Evolutionary conservation across 2,113 vertebrate genomes (phyloP).

Genomic region (Tetraodon nigroviridis): DNA sequence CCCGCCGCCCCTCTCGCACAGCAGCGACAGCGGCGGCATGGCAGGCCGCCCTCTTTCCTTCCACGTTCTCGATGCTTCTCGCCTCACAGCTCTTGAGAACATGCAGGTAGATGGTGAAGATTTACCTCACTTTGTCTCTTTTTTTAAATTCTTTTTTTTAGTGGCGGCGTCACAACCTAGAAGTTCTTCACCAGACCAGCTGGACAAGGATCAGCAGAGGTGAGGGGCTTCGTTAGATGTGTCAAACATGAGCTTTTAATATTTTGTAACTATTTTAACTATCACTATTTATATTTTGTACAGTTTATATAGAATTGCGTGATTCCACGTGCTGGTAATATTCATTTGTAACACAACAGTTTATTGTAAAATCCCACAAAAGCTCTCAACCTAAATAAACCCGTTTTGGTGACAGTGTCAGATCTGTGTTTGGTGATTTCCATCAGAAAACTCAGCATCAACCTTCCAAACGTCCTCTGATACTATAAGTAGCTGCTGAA

Average conservation of each 20-base stretch:
- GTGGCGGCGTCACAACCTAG: slow-evolving; percentile 23
- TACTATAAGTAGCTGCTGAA: background rate
- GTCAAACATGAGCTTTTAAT: too few relatives aligned
- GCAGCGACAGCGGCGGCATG: slow-evolving; percentile 40
- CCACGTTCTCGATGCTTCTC: slow-evolving; percentile 16
- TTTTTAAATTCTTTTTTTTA: slow-evolving; percentile 16
- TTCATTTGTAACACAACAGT: background rate
- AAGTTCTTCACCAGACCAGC: background rate
- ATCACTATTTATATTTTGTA: too few relatives aligned
- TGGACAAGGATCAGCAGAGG: slow-evolving; percentile 31
- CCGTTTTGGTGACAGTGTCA: background rate
- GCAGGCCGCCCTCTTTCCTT: slow-evolving; percentile 38
- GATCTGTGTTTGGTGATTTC: slow-evolving; percentile 12
- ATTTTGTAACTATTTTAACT: too few relatives aligned
- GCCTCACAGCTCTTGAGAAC: slow-evolving; percentile 29
- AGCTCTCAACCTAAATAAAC: slow-evolving; percentile 3
- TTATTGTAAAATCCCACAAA: slow-evolving; percentile 3
- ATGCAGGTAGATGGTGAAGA: slow-evolving; percentile 16
- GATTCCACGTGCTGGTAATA: too few relatives aligned
- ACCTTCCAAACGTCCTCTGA: background rate
- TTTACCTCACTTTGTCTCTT: slow-evolving; percentile 45
- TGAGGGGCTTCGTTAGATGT: slow-evolving; percentile 21
- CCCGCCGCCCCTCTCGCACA: slow-evolving; percentile 14
- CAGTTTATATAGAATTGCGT: too few relatives aligned
- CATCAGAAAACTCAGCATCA: background rate